Evolutionary conservation across 2,113 vertebrate species (phyloP).

Genomic region (Crypturellus undulatus): DNA sequence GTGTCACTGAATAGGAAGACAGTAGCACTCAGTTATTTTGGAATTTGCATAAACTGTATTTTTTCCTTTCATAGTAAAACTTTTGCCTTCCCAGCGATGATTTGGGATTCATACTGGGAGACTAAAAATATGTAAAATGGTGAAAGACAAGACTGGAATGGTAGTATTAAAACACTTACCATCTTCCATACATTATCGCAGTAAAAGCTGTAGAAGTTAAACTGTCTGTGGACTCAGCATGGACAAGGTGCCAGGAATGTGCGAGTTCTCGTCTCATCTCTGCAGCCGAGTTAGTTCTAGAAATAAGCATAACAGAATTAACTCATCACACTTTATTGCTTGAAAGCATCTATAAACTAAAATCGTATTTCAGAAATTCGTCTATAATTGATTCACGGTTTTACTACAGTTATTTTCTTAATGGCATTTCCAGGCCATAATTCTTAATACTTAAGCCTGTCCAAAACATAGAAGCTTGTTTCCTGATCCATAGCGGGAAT

Average conservation of each 20-base stretch:
- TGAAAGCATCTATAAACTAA: conserved; percentile 73
- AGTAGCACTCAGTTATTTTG: conserved; percentile 44
- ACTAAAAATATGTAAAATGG: neutral
- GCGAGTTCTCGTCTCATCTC: conserved; percentile 63
- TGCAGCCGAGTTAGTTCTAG: conserved; percentile 55
- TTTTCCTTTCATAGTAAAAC: conserved; percentile 45
- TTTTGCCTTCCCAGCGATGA: conserved; percentile 59
- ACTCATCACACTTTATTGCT: conserved; percentile 74
- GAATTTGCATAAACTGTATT: conserved; percentile 65
- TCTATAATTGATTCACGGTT: conserved; percentile 58
- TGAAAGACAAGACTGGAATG: conserved; percentile 13
- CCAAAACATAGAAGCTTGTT: conserved; percentile 32
- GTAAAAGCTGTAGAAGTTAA: conserved; percentile 3
- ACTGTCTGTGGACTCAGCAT: conserved; percentile 5
- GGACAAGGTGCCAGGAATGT: conserved; percentile 49
- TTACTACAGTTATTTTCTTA: conserved; percentile 65
- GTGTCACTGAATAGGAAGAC: conserved; percentile 18
- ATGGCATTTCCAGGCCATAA: conserved; percentile 53
- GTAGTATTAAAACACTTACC: conserved; percentile 12
- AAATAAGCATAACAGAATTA: conserved; percentile 72
- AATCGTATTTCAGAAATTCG: conserved; percentile 66
- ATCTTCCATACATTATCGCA: neutral
- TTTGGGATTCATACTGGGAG: conserved; percentile 55
- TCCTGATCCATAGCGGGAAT: neutral
- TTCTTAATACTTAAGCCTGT: conserved; percentile 21